Conservation (phyloP, 1,140 invertebrate genomes). For the Lucilia cuprina region DNA sequence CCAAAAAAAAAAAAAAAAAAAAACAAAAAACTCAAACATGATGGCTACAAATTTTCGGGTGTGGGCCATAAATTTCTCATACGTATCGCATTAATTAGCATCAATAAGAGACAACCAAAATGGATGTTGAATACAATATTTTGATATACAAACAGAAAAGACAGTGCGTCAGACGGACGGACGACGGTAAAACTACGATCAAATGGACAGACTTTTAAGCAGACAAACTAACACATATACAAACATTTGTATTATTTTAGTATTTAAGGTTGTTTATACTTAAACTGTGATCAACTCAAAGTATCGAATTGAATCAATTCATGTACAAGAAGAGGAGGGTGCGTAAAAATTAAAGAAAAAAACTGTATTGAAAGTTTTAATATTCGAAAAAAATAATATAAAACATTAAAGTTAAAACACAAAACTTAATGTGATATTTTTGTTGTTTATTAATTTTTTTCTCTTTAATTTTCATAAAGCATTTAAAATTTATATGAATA, state of each 20-base stretch:
- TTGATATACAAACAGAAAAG: background rate
- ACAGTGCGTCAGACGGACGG: background rate
- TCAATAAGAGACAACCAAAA: slow-evolving; percentile 30
- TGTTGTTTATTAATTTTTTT: background rate
- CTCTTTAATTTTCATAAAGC: no score
- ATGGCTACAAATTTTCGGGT: slow-evolving; percentile 31
- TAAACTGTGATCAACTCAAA: no score
- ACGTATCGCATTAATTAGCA: slow-evolving; percentile 37
- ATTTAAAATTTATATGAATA: background rate
- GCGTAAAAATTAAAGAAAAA: background rate
- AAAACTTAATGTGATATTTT: background rate
- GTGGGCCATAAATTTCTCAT: slow-evolving; percentile 37
- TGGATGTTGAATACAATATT: background rate
- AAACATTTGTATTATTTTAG: no score
- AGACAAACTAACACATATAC: no score
- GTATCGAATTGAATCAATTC: background rate
- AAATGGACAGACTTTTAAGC: background rate
- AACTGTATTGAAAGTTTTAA: background rate
- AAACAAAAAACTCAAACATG: background rate
- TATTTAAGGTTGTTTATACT: no score
- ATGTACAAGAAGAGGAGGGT: background rate
- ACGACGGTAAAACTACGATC: background rate
- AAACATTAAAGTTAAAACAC: background rate
- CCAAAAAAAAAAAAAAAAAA: no score
- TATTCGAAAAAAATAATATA: background rate